Base-by-base conservation (phyloP, 2,113 vertebrate species). In the Dissostichus mawsoni region DNA sequence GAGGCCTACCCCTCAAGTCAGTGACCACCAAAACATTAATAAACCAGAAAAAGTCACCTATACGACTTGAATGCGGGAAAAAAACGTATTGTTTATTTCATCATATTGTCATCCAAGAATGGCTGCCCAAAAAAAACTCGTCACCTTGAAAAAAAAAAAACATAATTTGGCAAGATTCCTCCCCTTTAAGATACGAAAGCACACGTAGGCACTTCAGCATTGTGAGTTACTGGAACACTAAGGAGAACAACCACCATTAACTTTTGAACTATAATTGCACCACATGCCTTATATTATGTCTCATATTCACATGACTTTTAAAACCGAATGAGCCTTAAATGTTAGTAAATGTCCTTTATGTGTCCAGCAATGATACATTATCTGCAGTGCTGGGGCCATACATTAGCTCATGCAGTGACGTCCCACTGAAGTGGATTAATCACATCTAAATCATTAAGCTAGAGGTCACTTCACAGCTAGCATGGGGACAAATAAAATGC, bases 401-500 rank as follows among this genome's bases (percentile, higher is more conserved):
- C 89, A 90, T 89, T 64, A 86, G 80, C 44, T 53, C 41, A 50
- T 50, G 80, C 57, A 16, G 72, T 45, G 64, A 69, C 9, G 47
- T 67, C 87, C 74, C 81, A 90, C 92, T 89, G 86, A 17, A 90
- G 82, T 88, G 78, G 84, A 95, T 93, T 92, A 93, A 94, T 94
- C 90, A 88, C 88, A 87, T 88, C 69, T 87, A 83, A 94, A 94
- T 93, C 90, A 91, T 93, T 87, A 93, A 92, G 76, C 74, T 81
- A 85, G 89, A 88, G 93, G 93, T 94, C 91, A 94, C 78, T 89
- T 87, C 76, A 81, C 77, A 80, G 85, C 79, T 82, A 83, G 74
- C 47, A 64, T 67, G 71, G 74, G 66, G 78, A 45, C 12, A 71
- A 69, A 76, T 74, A 65, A 76, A 74, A 69, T 72, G 61, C 36